Base-by-base conservation (phyloP, 2,888 invertebrate genomes). In the Chydorus sphaericus region DNA sequence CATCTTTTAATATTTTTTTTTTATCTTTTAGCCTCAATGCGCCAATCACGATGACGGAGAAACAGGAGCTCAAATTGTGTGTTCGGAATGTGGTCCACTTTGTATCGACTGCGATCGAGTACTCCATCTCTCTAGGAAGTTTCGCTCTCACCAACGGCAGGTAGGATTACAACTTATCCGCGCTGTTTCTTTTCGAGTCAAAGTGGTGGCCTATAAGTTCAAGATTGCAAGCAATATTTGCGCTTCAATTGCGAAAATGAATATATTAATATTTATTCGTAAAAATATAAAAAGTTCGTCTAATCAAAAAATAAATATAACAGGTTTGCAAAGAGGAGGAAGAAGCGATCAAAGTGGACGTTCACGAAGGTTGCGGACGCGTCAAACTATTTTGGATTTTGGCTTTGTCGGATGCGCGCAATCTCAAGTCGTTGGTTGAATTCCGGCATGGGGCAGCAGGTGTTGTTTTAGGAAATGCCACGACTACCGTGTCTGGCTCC, bases 21-120 rank as follows among this genome's bases (percentile, higher is more conserved):
- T 59, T 61, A 48, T 59, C 53, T 66, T 68, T 3, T 77, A 91
- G 66, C 86, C 90, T 7, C 81, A 85, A 60, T 98, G 97, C 72
- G 82, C 81, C 53, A 98, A 98, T 71, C 97, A 98, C 70, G 97
- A 98, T 67, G 97, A 98, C 68, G 89, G 88, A 1, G 81, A 85
- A 66, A 96, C 94, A 0, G 77, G 81, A 14, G 96, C 94, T 1
- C 87, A 92, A 59, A 86, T 97, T 59, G 87, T 92, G 63, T 98
- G 97, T 69, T 83, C 81, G 62, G 77, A 78, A 7, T 98, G 97
- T 67, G 92, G 91, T 20, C 85, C 92, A 60, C 76, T 97, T 31
- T 98, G 97, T 69, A 85, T 85, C 1, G 97, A 97, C 68, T 98
- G 97, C 69, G 96, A 97, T 71, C 78, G 93, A 55, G 90, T 92